Evolutionary conservation across 64 coral and sea anemone species (phyloP).

Genomic region (Dendrophyllia cribrosa): DNA sequence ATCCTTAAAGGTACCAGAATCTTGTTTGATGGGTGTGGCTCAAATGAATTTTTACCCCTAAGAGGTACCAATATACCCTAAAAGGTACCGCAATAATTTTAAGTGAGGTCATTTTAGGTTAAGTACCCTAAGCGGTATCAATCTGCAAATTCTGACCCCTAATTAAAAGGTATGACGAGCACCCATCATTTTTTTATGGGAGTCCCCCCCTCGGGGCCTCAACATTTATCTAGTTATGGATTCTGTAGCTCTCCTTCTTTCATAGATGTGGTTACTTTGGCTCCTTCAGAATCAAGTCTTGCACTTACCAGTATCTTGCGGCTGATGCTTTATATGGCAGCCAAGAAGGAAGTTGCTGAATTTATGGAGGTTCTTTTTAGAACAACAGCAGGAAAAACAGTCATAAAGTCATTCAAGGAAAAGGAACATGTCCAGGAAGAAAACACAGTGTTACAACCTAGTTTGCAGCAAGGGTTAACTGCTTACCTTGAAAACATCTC

Average conservation of each 20-base stretch:
- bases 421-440: neutral
- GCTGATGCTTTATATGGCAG: constrained; percentile 16
- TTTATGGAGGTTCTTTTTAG: constrained; percentile 16
- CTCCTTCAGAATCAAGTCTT: neutral
- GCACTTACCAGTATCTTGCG: neutral
- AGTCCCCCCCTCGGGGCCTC: too few species aligned
- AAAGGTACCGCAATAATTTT: too few species aligned
- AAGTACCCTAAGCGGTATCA: too few species aligned
- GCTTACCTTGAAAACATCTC: constrained; percentile 19
- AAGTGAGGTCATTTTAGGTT: too few species aligned
- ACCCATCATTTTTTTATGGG: too few species aligned
- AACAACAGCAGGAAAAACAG: neutral
- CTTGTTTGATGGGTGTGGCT: too few species aligned
- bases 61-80: too few species aligned
- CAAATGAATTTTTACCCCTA: too few species aligned
- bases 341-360: neutral
- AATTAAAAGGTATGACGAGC: too few species aligned
- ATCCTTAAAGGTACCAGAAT: too few species aligned
- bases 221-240: neutral
- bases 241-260: neutral
- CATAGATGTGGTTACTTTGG: neutral
- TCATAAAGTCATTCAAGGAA: neutral
- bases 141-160: too few species aligned
- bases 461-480: neutral
- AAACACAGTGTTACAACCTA: neutral